phyloP scores from a whole-genome alignment of 2,113 vertebrate species.

The Irena cyanogastra region DNA sequence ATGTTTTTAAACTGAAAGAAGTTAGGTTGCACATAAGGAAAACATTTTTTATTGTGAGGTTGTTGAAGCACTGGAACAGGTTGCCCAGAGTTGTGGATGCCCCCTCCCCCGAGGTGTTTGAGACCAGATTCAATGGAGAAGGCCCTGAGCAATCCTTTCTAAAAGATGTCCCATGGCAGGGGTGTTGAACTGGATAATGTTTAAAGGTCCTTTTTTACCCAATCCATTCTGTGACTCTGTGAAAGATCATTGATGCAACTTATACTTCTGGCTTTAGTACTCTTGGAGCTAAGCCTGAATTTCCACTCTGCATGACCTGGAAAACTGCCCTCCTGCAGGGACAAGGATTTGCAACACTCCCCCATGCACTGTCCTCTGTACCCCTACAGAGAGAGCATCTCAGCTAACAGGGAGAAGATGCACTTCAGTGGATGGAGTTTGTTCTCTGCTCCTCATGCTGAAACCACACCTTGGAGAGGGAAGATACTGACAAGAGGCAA shows the following conservation, averaged over 20 bases:
- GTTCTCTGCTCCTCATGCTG: background rate
- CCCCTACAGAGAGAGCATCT: accelerated
- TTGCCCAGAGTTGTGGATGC: background rate
- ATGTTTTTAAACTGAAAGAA: background rate
- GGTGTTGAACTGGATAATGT: background rate
- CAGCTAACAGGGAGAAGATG: background rate
- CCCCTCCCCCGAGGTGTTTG: background rate
- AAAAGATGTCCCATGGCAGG: background rate
- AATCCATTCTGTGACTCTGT: background rate
- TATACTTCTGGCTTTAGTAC: background rate
- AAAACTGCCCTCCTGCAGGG: background rate
- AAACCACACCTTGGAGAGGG: background rate
- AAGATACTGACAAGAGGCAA: background rate
- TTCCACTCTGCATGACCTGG: background rate
- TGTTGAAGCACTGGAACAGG: background rate
- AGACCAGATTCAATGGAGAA: background rate
- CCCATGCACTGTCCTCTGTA: background rate
- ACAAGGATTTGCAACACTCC: background rate
- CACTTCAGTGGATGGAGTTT: background rate
- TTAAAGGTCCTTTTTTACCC: background rate
- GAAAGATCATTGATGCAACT: background rate
- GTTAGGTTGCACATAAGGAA: background rate
- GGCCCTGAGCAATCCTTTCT: background rate
- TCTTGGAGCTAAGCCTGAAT: background rate
- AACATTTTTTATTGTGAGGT: background rate